A percentile compares a stretch with the other conserved stretches of the same genome.
These are phyloP conservation scores for Platalea minor DNA, from an alignment of 2,797 vertebrate species.

Conservation along the genomic window DNA sequence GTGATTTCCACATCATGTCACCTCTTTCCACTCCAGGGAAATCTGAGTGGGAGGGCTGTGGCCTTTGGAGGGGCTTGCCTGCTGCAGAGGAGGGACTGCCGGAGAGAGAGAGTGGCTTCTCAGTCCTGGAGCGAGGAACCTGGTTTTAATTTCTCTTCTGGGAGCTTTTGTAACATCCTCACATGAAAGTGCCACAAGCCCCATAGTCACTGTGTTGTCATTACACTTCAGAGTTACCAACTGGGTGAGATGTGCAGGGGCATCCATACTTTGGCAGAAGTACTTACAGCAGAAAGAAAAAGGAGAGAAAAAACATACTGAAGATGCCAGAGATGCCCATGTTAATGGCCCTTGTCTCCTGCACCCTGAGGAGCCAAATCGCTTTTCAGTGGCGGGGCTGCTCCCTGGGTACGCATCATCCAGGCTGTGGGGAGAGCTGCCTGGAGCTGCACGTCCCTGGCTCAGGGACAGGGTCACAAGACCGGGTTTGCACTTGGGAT, in stretches of 20 bases:
- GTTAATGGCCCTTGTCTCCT: background rate
- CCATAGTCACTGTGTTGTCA: background rate
- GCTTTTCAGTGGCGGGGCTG: background rate
- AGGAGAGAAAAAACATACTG: background rate
- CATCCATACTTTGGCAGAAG: background rate
- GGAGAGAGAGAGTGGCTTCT: background rate
- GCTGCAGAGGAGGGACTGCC: background rate
- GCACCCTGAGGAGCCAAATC: background rate
- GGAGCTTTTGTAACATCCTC: background rate
- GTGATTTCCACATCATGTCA: background rate
- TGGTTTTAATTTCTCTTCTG: background rate
- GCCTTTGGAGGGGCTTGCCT: background rate
- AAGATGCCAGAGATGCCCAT: background rate
- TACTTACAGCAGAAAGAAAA: background rate
- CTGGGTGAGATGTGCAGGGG: background rate
- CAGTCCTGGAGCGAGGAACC: background rate
- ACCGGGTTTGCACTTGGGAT: rapidly evolving
- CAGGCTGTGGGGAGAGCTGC: background rate
- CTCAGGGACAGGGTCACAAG: rapidly evolving
- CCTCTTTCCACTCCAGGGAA: background rate
- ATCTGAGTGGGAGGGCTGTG: background rate
- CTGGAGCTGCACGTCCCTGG: background rate
- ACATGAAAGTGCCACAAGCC: background rate
- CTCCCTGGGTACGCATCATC: background rate
- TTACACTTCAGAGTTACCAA: background rate